Evolutionary conservation across 2,888 invertebrate species (phyloP).

Genomic region (Prosopocoilus inquinatus): DNA sequence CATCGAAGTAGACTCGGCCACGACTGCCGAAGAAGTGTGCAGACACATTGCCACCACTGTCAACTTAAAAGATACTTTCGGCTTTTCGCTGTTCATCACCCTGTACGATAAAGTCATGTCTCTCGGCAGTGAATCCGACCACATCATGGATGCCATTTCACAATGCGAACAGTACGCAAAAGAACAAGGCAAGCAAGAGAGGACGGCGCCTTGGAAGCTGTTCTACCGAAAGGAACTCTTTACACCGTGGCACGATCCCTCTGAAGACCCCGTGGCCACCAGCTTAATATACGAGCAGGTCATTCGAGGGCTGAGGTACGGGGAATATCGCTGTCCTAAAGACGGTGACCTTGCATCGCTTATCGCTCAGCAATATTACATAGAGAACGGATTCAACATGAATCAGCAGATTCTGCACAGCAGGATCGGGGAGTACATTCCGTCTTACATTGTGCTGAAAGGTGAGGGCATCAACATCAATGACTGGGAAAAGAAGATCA

Average conservation of each 20-base stretch:
- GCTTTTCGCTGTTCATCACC: constrained; percentile 89
- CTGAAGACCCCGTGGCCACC: constrained; percentile 76
- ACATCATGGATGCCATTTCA: constrained; percentile 94
- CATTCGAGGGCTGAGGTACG: constrained; percentile 83
- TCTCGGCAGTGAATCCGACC: constrained; percentile 83
- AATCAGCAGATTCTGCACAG: constrained; percentile 67
- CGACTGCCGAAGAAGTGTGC: constrained; percentile 86
- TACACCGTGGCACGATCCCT: constrained; percentile 88
- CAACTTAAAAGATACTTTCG: constrained; percentile 77
- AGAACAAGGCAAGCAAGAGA: constrained; percentile 82
- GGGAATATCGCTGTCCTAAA: constrained; percentile 83
- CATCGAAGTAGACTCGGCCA: constrained; percentile 85
- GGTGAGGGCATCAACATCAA: constrained; percentile 49
- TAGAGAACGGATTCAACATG: constrained; percentile 72
- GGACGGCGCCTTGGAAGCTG: constrained; percentile 84
- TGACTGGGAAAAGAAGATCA: constrained; percentile 70
- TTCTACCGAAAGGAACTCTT: constrained; percentile 89
- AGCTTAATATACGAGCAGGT: constrained; percentile 89
- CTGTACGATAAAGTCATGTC: constrained; percentile 82
- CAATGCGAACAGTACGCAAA: constrained; percentile 95
- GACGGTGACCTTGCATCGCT: constrained; percentile 87
- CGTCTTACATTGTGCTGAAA: constrained; percentile 65
- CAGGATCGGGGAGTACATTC: constrained; percentile 76
- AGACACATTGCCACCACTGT: constrained; percentile 76
- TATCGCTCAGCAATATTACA: constrained; percentile 86